Evolutionary conservation across 2,888 invertebrate genomes (phyloP).

Genomic region (Erebia palarica): DNA sequence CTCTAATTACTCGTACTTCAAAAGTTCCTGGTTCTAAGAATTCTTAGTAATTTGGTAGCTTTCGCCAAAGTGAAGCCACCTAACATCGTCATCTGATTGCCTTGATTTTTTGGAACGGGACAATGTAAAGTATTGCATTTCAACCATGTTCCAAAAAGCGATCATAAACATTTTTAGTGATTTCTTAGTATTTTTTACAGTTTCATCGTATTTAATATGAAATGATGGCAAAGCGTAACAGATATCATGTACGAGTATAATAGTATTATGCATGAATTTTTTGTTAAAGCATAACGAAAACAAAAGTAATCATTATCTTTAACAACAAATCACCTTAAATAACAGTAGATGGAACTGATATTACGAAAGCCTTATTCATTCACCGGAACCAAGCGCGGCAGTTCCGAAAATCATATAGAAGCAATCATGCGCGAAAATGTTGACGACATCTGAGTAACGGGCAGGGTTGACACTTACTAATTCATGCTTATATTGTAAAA

Average conservation of each 20-base stretch:
- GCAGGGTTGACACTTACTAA: conserved; percentile 49
- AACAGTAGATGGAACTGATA: conserved; percentile 16
- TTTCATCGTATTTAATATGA: neutral
- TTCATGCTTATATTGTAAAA: no score
- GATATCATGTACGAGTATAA: no score
- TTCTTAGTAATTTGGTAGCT: conserved; percentile 16
- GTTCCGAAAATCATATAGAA: conserved; percentile 35
- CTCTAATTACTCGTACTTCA: neutral
- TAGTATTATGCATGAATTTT: no score
- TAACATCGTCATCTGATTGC: conserved; percentile 3
- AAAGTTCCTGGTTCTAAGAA: neutral
- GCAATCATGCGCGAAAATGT: conserved; percentile 49
- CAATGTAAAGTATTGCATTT: conserved; percentile 10
- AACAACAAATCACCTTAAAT: neutral
- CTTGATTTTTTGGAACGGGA: conserved; percentile 20
- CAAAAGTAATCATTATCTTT: conserved; percentile 8
- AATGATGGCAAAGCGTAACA: no score
- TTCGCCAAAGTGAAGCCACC: conserved; percentile 16
- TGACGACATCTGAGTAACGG: conserved; percentile 49
- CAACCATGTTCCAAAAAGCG: neutral
- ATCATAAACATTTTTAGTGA: conserved; percentile 12
- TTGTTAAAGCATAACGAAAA: conserved; percentile 11
- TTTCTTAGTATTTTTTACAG: neutral
- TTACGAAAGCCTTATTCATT: conserved; percentile 31
- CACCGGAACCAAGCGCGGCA: conserved; percentile 37